Percentiles rank a stretch among this genome's conserved stretches.
phyloP scores from a whole-genome alignment of 2,888 invertebrate species.

The Tethea ocularis region DNA sequence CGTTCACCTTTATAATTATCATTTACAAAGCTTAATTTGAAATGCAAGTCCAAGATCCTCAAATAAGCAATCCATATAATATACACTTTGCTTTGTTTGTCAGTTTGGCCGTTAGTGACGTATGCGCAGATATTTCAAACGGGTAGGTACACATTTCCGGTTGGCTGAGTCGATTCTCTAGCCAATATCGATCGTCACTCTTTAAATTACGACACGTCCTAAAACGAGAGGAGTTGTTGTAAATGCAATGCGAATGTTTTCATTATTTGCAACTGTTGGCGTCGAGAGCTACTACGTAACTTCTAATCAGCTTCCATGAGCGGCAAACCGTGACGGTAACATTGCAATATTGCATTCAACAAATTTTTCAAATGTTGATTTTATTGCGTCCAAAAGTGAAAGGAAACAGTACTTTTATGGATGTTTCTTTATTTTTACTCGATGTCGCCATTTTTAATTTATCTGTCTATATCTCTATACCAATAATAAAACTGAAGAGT shows the following conservation, averaged over 20 bases:
- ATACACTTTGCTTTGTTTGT: too few relatives aligned
- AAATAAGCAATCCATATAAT: too few relatives aligned
- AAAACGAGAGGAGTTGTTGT: neutral
- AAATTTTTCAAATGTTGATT: neutral
- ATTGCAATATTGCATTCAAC: constrained; percentile 22
- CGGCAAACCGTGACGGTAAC: neutral
- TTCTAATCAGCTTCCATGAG: neutral
- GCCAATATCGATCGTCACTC: neutral
- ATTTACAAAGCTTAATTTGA: too few relatives aligned
- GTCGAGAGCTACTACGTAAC: neutral
- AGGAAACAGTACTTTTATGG: neutral
- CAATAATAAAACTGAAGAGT: too few relatives aligned
- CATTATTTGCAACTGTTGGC: neutral
- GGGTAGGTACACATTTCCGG: too few relatives aligned
- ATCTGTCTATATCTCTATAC: too few relatives aligned
- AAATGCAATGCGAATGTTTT: neutral
- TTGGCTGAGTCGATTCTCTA: too few relatives aligned
- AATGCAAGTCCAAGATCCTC: too few relatives aligned
- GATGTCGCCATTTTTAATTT: too few relatives aligned
- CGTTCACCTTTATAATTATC: too few relatives aligned
- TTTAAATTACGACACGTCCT: neutral
- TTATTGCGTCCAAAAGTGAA: constrained; percentile 1
- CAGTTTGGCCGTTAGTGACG: too few relatives aligned
- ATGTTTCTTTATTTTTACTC: neutral
- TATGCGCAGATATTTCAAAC: too few relatives aligned